Base-by-base conservation (phyloP, 2,888 invertebrate genomes). In the Microplitis deprimator region DNA sequence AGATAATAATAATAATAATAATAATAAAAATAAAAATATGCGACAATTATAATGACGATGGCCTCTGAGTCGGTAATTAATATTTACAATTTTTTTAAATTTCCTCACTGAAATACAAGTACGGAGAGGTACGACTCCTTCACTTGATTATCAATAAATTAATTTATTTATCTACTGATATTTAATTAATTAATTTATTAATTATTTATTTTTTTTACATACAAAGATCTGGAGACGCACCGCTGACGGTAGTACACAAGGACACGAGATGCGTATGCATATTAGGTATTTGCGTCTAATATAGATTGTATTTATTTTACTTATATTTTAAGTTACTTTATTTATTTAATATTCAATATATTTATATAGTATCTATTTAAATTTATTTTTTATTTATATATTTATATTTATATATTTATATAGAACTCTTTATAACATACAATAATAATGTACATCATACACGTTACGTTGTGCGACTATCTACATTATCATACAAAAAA, bases 401-500 rank as follows among this genome's bases (percentile, higher is more conserved):
- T 80, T 75, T 82, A 81, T 82, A 74, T 82, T 81, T 83, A 76
- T 83, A 81, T 85, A 80, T 81, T 79, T 82, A 75, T 84, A 80
- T 82, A 82, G 81, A 81, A 80, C 85, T 87, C 84, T 87, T 84
- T 84, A 79, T 83, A 86, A 88, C 86, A 87, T 84, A 84, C 73
- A 68, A 76, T 85, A 86, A 84, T 86, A 87, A 85, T 85, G 86
- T 87, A 88, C 88, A 85, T 85, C 81, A 84, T 87, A 85, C 85
- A 85, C 85, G 81, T 85, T 85, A 85, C 81, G 84, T 83, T 83
- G 86, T 87, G 87, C 86, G 83, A 84, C 86, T 89, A 89, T 89
- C 89, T 89, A 89, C 89, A 89, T 82, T 89, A 88, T 88, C 73
- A 87, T 88, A 89, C 89, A 88, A 88, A 85, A 85, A 84, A 84